Evolutionary conservation across 2,888 invertebrate genomes (phyloP).

Genomic region (Phalangium opilio): DNA sequence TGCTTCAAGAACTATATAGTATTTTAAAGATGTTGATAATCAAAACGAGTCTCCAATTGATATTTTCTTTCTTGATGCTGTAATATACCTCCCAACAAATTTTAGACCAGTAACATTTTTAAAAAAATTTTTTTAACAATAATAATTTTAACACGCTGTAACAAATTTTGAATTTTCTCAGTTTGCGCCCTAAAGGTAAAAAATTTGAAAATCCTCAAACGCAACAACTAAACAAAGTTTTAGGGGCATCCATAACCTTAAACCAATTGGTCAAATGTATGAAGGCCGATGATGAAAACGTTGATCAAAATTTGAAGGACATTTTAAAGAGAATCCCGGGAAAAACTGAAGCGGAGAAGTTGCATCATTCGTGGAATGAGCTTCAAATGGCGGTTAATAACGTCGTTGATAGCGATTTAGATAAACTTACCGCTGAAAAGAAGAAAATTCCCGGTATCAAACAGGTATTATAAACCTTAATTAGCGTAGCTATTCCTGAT

Average conservation of each 20-base stretch:
- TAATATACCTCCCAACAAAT: conserved; percentile 73
- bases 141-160: no score
- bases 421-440: conserved; percentile 30
- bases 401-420: conserved; percentile 44
- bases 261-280: not conserved
- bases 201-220: conserved; percentile 64
- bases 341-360: conserved; percentile 51
- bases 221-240: conserved; percentile 43
- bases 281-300: not conserved
- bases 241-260: conserved; percentile 27
- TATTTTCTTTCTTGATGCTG: conserved; percentile 63
- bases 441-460: conserved; percentile 27
- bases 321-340: conserved; percentile 44
- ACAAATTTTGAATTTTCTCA: no score
- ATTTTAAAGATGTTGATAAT: conserved; percentile 36
- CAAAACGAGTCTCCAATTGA: conserved; percentile 45
- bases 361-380: conserved; percentile 62
- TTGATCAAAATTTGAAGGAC: conserved; percentile 12
- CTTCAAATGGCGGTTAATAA: conserved; percentile 64
- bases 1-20: conserved; percentile 54
- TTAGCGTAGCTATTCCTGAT: no score
- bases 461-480: conserved; percentile 27
- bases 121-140: conserved; percentile 23
- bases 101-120: conserved; percentile 69
- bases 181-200: conserved; percentile 44